Evolutionary conservation across 92 coral and sea anemone genomes (phyloP), one percentile per base, ranked within the genome.

Genomic region (Epizoanthus fatuus): DNA sequence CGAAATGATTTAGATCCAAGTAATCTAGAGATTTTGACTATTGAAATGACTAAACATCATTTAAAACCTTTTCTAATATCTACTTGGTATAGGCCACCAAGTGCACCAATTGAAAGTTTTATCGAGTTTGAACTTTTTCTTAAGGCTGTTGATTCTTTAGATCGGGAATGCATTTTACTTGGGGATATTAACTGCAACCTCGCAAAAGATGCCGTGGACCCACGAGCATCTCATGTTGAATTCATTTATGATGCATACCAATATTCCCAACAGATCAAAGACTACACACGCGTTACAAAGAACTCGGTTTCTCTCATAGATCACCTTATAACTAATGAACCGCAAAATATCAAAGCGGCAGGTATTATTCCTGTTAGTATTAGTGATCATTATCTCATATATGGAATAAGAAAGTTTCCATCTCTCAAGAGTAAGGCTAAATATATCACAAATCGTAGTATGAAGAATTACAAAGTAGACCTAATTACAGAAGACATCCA

Each of bases 31-130:
- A 15, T 49, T 45, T 38, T 80, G 37, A 59, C 85, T n/a, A 63
- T 80, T 65, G 57, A 63, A 63, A 80, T 80, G 39, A 1, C 59
- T 4, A 80, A 49, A 35, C 74, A 20, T 17, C 38, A 60, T 45
- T 32, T 64, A 5, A 40, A 49, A 35, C 59, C 58, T 17, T 63
- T 80, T 63, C 58, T 80, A 5, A 40, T 80, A 40, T 62, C 74
- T 11, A 80, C 85, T 22, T 63, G 85, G 85, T 80, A 60, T 5
- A 63, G 85, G 11, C 75, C 53, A 39, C 75, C 85, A n/a, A 40
- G 54, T 42, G 63, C 85, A 3, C 19, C 74, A 80, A 42, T 37
- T 49, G 74, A 45, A 19, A 9, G 16, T 62, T 42, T 25, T 40
- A 54, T 11, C 22, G 72, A 80, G 17, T 80, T 80, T 35, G 58